These are phyloP conservation scores for Ctenopoma kingsleyae DNA, from an alignment of 2,797 vertebrate genomes.

Conservation along the genomic window DNA sequence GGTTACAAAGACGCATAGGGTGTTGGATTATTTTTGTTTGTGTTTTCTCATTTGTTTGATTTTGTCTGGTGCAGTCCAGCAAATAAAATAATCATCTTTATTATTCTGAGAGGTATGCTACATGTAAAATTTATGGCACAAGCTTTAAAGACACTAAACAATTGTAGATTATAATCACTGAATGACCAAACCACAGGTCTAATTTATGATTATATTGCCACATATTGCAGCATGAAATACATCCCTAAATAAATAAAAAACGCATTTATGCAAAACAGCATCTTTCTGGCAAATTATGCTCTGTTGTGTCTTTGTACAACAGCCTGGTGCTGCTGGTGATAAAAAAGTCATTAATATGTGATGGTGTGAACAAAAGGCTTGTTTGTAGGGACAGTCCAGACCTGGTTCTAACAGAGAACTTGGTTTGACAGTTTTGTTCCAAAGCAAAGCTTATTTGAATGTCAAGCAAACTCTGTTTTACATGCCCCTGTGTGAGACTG, in stretches of 20 bases:
- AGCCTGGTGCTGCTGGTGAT: constrained; percentile 36
- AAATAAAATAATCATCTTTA: neutral
- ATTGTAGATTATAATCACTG: too few species aligned
- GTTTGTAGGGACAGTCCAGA: constrained; percentile 7
- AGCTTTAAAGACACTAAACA: too few species aligned
- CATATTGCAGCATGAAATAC: neutral
- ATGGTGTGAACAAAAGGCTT: constrained; percentile 10
- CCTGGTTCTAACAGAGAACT: constrained; percentile 12
- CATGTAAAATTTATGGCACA: too few species aligned
- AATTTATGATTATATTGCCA: neutral
- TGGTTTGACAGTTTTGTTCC: constrained; percentile 22
- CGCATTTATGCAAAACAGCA: neutral
- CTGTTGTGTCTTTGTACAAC: constrained; percentile 1
- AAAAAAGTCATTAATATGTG: constrained; percentile 30
- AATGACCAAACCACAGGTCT: neutral
- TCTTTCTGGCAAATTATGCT: neutral
- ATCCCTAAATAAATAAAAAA: neutral
- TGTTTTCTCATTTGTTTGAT: too few species aligned
- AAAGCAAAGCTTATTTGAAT: constrained; percentile 22
- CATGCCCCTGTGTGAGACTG: constrained; percentile 12
- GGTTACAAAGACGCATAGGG: too few species aligned
- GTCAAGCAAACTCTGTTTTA: constrained; percentile 22
- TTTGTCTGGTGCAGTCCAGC: too few species aligned
- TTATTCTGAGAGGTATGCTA: neutral
- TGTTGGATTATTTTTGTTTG: too few species aligned